These are phyloP conservation scores for Eurois occulta DNA, from an alignment of 2,888 invertebrate genomes.

Conservation along the genomic window DNA sequence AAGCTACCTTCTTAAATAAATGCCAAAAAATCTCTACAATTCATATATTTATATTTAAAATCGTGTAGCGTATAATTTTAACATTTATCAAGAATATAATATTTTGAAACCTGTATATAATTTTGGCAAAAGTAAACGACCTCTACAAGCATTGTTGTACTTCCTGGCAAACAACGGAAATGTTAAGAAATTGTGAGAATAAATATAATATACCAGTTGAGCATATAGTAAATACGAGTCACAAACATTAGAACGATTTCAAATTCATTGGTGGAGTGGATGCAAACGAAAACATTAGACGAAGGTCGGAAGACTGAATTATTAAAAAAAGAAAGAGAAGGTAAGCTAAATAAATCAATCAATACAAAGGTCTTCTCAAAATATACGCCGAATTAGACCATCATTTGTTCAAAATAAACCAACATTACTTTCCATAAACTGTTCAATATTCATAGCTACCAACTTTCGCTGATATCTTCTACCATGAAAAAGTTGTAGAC, in stretches of 20 bases:
- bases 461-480: conserved; percentile 57
- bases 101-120: conserved; percentile 1
- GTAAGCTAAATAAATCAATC: background rate
- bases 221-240: conserved; percentile 8
- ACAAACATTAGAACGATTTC: background rate
- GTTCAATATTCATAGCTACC: conserved; percentile 50
- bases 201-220: conserved; percentile 18
- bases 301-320: background rate
- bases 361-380: background rate
- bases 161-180: conserved; percentile 25
- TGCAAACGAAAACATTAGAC: background rate
- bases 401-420: conserved; percentile 2
- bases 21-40: background rate
- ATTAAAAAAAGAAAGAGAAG: background rate
- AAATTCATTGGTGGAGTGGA: background rate
- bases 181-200: conserved; percentile 25
- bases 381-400: background rate
- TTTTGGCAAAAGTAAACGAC: conserved; percentile 32
- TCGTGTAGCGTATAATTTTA: conserved; percentile 25
- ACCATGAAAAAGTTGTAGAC: conserved; percentile 43
- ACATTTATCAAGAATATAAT: conserved; percentile 22
- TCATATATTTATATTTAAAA: background rate
- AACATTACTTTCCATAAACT: conserved; percentile 39
- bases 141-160: conserved; percentile 17
- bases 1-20: background rate